Conservation (phyloP, 2,797 vertebrate genomes). For the Labeo calbasu region DNA sequence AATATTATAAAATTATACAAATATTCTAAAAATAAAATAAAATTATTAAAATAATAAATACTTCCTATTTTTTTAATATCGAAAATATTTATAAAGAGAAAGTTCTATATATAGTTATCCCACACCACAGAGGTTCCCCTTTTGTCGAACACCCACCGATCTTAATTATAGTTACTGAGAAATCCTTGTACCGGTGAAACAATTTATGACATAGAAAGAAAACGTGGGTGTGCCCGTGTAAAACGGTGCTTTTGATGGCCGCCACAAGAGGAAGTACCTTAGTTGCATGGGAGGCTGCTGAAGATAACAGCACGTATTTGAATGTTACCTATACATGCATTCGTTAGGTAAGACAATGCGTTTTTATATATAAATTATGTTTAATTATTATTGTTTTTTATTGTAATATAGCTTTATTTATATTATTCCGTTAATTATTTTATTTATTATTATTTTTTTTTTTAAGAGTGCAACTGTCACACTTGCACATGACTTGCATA, state of each 20-base stretch:
- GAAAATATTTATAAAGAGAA: background rate
- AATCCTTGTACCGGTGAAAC: conserved; percentile 11
- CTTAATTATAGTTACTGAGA: conserved; percentile 44
- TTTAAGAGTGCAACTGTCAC: too few relatives aligned
- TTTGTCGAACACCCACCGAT: background rate
- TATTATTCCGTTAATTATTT: background rate
- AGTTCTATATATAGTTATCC: conserved; percentile 4
- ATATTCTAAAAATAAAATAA: too few relatives aligned
- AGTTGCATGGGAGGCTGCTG: background rate
- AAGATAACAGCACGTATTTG: conserved; percentile 17
- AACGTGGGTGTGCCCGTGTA: conserved; percentile 16
- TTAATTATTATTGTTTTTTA: too few relatives aligned
- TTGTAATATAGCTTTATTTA: background rate
- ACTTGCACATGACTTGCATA: background rate
- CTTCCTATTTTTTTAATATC: background rate
- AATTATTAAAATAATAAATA: background rate
- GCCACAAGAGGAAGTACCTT: conserved; percentile 42
- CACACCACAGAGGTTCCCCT: background rate
- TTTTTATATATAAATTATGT: background rate
- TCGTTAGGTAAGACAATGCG: background rate
- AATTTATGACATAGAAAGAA: background rate
- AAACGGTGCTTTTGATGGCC: conserved; percentile 23
- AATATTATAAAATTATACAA: too few relatives aligned
- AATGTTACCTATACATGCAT: background rate
- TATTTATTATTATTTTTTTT: background rate